phyloP scores from a whole-genome alignment of 2,797 vertebrate genomes.

The Hydrophis major region DNA sequence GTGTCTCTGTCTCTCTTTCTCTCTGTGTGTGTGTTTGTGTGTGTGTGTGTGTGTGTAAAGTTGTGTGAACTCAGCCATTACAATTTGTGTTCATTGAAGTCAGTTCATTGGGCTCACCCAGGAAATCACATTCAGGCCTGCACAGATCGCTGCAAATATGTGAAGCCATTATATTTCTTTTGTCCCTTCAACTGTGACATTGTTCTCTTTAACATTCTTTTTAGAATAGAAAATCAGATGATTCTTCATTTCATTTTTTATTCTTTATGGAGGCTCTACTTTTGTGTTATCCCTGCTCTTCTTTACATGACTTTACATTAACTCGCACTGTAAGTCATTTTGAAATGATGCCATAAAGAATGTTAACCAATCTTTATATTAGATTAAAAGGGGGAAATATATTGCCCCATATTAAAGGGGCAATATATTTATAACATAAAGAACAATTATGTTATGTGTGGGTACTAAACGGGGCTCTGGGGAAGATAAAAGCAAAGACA shows the following conservation, averaged over 20 bases:
- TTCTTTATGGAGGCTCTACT: neutral
- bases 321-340: neutral
- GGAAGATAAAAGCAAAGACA: neutral
- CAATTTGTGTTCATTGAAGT: neutral
- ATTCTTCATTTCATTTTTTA: neutral
- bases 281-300: neutral
- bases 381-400: neutral
- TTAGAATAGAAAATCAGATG: neutral
- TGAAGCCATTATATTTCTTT: neutral
- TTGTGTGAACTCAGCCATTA: neutral
- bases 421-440: neutral
- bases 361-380: neutral
- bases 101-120: neutral
- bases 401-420: neutral
- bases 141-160: neutral
- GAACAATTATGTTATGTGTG: neutral
- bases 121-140: neutral
- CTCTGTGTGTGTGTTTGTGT: rapidly evolving
- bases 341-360: neutral
- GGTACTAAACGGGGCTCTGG: neutral
- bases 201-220: neutral
- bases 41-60: neutral
- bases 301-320: neutral
- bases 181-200: neutral
- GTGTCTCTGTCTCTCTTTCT: too few relatives aligned